Conservation (phyloP, 2,797 vertebrate genomes). For the Esox lucius region DNA sequence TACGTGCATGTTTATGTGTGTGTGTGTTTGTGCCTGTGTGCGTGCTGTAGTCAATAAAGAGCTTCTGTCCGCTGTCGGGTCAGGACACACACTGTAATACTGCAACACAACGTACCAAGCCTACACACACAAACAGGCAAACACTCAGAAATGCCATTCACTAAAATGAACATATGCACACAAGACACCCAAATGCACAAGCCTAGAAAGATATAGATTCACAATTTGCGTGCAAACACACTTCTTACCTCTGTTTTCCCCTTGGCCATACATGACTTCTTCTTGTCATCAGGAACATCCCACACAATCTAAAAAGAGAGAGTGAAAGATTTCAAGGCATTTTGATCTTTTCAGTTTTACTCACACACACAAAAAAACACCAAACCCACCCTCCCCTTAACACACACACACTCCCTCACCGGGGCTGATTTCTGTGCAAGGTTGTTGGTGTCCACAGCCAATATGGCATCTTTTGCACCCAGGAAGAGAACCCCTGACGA, state of each 20-base stretch:
- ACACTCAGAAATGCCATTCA: slow-evolving; percentile 12
- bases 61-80: too few species aligned
- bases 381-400: background rate
- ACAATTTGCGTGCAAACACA: slow-evolving; percentile 2
- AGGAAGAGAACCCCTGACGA: slow-evolving; percentile 73
- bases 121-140: slow-evolving; percentile 12
- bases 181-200: slow-evolving; percentile 8
- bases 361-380: background rate
- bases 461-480: slow-evolving; percentile 78
- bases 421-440: slow-evolving; percentile 39
- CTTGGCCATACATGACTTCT: slow-evolving; percentile 78
- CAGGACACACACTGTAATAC: too few species aligned
- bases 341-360: background rate
- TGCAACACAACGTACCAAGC: too few species aligned
- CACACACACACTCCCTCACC: slow-evolving; percentile 45
- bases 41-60: too few species aligned
- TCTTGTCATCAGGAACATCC: slow-evolving; percentile 74
- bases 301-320: slow-evolving; percentile 74
- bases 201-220: background rate
- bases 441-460: slow-evolving; percentile 73
- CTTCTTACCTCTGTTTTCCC: slow-evolving; percentile 81
- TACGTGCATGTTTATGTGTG: too few species aligned
- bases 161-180: slow-evolving; percentile 18
- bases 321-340: background rate
- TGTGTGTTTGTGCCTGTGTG: too few species aligned